phyloP scores from a whole-genome alignment of 2,797 vertebrate species.

The Pseudomugil gertrudae region DNA sequence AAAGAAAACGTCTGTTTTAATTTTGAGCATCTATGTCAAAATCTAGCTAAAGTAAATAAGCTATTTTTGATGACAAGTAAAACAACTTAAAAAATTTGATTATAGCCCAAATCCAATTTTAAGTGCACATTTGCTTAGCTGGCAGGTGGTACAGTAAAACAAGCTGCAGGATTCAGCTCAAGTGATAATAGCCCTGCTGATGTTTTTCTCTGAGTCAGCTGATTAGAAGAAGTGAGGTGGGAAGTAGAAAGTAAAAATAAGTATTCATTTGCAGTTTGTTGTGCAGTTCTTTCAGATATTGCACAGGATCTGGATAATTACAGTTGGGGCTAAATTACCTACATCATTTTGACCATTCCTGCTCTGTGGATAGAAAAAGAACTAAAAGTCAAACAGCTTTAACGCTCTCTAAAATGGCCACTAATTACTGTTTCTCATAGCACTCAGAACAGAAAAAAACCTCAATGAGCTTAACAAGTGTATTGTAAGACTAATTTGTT shows the following conservation, averaged over 20 bases:
- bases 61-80: constrained; percentile 4
- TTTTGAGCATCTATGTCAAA: constrained; percentile 15
- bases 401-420: constrained; percentile 17
- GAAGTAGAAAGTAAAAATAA: constrained; percentile 27
- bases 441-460: constrained; percentile 20
- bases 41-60: constrained; percentile 1
- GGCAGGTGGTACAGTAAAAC: constrained; percentile 33
- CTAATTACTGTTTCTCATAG: constrained; percentile 29
- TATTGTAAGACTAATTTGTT: neutral
- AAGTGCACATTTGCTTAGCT: constrained; percentile 29
- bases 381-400: constrained; percentile 19
- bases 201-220: constrained; percentile 48
- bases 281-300: constrained; percentile 16
- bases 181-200: constrained; percentile 37
- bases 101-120: constrained; percentile 16
- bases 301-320: constrained; percentile 24
- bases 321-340: constrained; percentile 15
- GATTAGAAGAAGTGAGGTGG: constrained; percentile 31
- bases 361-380: constrained; percentile 19
- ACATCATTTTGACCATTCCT: constrained; percentile 22
- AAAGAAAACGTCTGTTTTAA: neutral
- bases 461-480: constrained; percentile 10
- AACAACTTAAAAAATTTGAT: constrained; percentile 17
- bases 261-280: constrained; percentile 12
- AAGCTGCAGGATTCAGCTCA: constrained; percentile 45